Evolutionary conservation across 2,797 vertebrate genomes (phyloP).

Genomic region (Thaleichthys pacificus): DNA sequence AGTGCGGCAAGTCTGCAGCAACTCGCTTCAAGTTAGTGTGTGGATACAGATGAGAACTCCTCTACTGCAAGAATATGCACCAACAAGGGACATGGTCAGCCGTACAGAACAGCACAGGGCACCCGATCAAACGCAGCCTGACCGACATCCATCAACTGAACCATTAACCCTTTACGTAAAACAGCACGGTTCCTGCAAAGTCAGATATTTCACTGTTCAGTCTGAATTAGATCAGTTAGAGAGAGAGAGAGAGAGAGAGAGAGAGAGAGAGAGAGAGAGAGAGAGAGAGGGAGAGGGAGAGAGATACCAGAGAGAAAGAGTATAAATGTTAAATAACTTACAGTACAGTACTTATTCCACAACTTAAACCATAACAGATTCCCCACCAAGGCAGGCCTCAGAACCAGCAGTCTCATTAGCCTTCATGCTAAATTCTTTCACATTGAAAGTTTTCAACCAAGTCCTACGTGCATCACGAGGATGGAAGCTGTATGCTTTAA

Average conservation of each 20-base stretch:
- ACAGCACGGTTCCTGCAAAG: slow-evolving; percentile 32
- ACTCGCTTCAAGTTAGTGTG: slow-evolving; percentile 27
- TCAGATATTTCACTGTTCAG: slow-evolving; percentile 28
- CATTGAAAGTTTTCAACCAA: not conserved
- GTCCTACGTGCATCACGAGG: not conserved
- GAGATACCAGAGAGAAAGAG: slow-evolving; percentile 4
- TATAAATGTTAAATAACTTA: slow-evolving; percentile 26
- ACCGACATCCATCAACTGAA: slow-evolving; percentile 44
- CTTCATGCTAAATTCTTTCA: slow-evolving; percentile 2
- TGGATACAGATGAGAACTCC: slow-evolving; percentile 46
- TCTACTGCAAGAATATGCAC: slow-evolving; percentile 40
- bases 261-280: slow-evolving; percentile 3
- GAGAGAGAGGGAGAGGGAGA: slow-evolving; percentile 1
- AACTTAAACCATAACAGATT: slow-evolving; percentile 8
- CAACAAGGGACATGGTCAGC: slow-evolving; percentile 49
- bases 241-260: slow-evolving; percentile 1
- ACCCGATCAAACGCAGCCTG: slow-evolving; percentile 54
- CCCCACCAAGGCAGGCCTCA: slow-evolving; percentile 8
- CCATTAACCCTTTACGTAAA: slow-evolving; percentile 48
- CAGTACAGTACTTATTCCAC: slow-evolving; percentile 15
- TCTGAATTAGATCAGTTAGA: slow-evolving; percentile 28
- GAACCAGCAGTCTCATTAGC: slow-evolving; percentile 21
- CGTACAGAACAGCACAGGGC: slow-evolving; percentile 41
- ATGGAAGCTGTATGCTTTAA: not conserved
- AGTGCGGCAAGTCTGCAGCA: slow-evolving; percentile 24